Evolutionary conservation across 2,888 invertebrate genomes (phyloP).

Genomic region (Noctua janthe): DNA sequence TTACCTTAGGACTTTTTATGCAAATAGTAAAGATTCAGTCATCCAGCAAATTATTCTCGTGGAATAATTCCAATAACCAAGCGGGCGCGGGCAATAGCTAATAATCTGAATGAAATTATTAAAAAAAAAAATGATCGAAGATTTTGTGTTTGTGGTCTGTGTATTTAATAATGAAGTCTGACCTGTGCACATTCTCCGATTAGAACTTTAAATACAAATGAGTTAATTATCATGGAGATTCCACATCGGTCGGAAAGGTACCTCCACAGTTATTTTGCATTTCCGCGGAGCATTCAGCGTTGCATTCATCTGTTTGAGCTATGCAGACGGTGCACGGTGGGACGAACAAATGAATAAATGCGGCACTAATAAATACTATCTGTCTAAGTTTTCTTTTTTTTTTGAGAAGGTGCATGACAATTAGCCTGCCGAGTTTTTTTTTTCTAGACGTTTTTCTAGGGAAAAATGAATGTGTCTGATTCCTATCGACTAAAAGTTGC

Average conservation of each 20-base stretch:
- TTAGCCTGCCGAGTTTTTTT: neutral
- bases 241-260: neutral
- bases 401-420: neutral
- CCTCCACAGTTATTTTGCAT: constrained; percentile 18
- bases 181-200: neutral
- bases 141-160: neutral
- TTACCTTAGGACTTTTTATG: neutral
- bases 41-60: neutral
- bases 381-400: neutral
- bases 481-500: neutral
- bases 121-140: neutral
- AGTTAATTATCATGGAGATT: constrained; percentile 1
- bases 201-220: neutral
- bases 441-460: too few species aligned
- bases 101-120: neutral
- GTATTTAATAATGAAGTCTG: neutral
- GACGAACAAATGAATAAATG: neutral
- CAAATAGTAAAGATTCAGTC: neutral
- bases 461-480: neutral
- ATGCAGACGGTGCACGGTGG: neutral
- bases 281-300: constrained; percentile 13
- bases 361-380: too few species aligned
- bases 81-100: neutral
- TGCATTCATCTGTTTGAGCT: constrained; percentile 2
- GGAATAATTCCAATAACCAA: neutral